A percentile compares a stretch with the other conserved stretches of the same genome.
Evolutionary conservation across 2,113 vertebrate genomes (phyloP).

Genomic region (Nettapus auritus): DNA sequence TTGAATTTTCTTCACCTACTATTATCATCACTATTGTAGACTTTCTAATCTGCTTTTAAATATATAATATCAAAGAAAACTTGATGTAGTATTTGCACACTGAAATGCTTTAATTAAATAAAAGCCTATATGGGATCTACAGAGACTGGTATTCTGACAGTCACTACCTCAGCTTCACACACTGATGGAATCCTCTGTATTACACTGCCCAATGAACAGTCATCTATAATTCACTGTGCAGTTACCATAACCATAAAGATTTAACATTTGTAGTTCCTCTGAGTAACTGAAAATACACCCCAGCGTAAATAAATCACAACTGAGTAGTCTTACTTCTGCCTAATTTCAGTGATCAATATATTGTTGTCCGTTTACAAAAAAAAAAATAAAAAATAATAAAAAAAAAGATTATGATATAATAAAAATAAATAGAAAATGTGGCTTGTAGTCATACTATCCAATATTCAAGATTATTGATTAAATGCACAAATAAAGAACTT

Average conservation of each 20-base stretch:
- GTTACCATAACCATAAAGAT: slow-evolving; percentile 31
- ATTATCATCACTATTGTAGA: background rate
- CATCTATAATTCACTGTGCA: slow-evolving; percentile 36
- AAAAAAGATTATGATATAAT: background rate
- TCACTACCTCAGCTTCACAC: background rate
- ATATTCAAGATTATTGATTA: background rate
- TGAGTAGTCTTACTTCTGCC: background rate
- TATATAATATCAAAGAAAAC: background rate
- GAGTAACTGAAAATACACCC: slow-evolving; percentile 2
- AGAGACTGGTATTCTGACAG: slow-evolving; percentile 1
- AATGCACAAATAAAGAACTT: background rate
- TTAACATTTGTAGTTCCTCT: slow-evolving; percentile 10
- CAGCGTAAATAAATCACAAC: background rate
- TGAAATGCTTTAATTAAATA: slow-evolving; percentile 34
- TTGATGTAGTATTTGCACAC: background rate
- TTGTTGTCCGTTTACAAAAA: background rate
- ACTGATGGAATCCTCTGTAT: background rate
- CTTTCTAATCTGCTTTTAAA: background rate
- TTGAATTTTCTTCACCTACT: background rate
- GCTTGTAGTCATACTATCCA: background rate
- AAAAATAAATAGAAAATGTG: background rate
- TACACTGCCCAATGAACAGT: background rate
- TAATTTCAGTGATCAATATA: background rate
- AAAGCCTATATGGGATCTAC: background rate
- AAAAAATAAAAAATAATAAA: background rate